A percentile compares a stretch with the other conserved stretches of the same genome.
Evolutionary conservation across 1,140 invertebrate genomes (phyloP).

Genomic region (Sinella curviseta): DNA sequence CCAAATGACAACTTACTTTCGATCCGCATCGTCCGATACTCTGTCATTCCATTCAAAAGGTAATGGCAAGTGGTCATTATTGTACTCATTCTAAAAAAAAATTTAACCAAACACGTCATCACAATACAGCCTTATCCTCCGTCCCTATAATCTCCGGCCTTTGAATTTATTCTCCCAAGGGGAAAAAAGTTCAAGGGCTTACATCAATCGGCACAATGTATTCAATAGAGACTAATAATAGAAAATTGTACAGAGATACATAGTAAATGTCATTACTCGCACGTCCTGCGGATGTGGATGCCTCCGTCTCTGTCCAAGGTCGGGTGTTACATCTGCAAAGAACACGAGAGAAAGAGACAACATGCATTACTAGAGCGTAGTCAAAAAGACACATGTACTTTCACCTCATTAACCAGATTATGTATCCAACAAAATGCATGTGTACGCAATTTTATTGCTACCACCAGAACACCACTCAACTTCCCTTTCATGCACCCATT

Average conservation of each 20-base stretch:
- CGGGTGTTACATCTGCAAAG: conserved; percentile 34
- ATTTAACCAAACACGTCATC: conserved; percentile 6
- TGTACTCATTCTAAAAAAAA: conserved; percentile 28
- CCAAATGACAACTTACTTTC: conserved; percentile 51
- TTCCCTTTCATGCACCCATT: too few relatives aligned
- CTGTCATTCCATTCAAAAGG: conserved; percentile 47
- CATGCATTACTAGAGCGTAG: neutral
- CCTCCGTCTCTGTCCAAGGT: conserved; percentile 39
- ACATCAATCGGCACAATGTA: too few relatives aligned
- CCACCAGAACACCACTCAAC: too few relatives aligned
- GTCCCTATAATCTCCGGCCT: conserved; percentile 9
- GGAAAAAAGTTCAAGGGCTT: neutral
- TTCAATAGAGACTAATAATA: too few relatives aligned
- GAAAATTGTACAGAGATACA: neutral
- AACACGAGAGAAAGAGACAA: neutral
- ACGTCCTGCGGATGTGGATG: conserved; percentile 42
- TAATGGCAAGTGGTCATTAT: conserved; percentile 43
- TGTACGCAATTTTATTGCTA: too few relatives aligned
- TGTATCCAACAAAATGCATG: too few relatives aligned
- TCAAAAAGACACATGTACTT: neutral
- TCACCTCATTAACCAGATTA: neutral
- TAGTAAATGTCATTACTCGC: neutral
- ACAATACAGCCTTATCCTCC: too few relatives aligned
- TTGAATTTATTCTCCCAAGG: too few relatives aligned
- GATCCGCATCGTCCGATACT: conserved; percentile 50